Evolutionary conservation across 2,888 invertebrate species (phyloP), one percentile per base, ranked within the genome.

Genomic region (Campopleginae sp.): DNA sequence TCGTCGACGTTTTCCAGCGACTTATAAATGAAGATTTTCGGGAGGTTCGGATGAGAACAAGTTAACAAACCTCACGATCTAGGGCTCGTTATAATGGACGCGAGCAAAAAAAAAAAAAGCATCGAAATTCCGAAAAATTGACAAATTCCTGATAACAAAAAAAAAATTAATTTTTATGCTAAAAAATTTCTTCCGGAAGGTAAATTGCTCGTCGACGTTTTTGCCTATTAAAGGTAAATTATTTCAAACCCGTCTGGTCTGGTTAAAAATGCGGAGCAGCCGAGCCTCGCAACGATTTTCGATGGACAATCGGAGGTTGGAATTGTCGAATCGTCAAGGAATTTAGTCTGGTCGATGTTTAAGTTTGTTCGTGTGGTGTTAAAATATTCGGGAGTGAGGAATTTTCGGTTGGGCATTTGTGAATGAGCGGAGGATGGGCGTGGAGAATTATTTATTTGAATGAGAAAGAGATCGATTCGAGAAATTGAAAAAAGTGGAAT

Each of bases 401-500:
- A 71, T 78, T 79, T 65, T 48, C 14, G 51, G 51, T 42, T 58
- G 6, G n/a, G 10, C 23, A 31, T 46, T 33, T 44, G 27, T 68
- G 65, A 76, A 76, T 48, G 76, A 51, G 17, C 42, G 48, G 42
- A 74, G 48, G 63, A 63, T 70, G 77, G 63, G 70, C 66, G 72
- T 77, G 42, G 33, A 84, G 84, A 81, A 78, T 84, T 72, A 23
- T 61, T 70, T 70, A 85, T 85, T 78, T 70, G 74, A 81, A 81
- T 81, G 81, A 74, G 84, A 85, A 85, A 78, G 84, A 78, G 77
- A 77, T 72, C 68, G 76, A 77, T 72, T 71, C 42, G 84, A 78
- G 63, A 74, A 81, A 68, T 61, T 8, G 46, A 54, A 63, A 76
- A 70, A 48, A 71, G 23, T 70, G 14, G 19, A n/a, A 68, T 23